These are phyloP conservation scores for Pardalotus punctatus DNA, from an alignment of 2,113 vertebrate genomes.

Conservation along the genomic window DNA sequence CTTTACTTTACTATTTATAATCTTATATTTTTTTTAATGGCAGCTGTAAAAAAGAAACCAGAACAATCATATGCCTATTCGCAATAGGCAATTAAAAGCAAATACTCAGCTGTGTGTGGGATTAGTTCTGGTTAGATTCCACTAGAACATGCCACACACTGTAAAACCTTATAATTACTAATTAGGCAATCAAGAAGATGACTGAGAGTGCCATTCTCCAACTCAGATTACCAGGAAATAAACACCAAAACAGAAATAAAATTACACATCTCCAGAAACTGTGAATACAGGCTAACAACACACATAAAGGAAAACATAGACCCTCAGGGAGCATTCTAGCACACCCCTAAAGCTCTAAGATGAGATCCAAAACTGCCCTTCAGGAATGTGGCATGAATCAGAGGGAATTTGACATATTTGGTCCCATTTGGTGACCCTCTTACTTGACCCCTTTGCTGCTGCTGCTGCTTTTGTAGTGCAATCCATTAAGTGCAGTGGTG, in stretches of 20 bases:
- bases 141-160: neutral
- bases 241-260: neutral
- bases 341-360: neutral
- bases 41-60: neutral
- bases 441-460: neutral
- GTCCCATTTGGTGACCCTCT: neutral
- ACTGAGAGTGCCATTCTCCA: neutral
- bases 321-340: neutral
- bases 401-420: neutral
- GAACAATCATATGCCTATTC: neutral
- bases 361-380: neutral
- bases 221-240: neutral
- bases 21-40: neutral
- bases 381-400: neutral
- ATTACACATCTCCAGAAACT: neutral
- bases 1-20: neutral
- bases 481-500: neutral
- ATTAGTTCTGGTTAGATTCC: neutral
- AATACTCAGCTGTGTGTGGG: neutral
- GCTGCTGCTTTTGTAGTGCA: neutral
- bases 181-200: neutral
- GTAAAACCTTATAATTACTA: neutral
- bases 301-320: neutral
- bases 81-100: neutral
- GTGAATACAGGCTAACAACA: neutral